Base-by-base conservation (phyloP, 2,797 vertebrate species). In the Antennarius maculatus region DNA sequence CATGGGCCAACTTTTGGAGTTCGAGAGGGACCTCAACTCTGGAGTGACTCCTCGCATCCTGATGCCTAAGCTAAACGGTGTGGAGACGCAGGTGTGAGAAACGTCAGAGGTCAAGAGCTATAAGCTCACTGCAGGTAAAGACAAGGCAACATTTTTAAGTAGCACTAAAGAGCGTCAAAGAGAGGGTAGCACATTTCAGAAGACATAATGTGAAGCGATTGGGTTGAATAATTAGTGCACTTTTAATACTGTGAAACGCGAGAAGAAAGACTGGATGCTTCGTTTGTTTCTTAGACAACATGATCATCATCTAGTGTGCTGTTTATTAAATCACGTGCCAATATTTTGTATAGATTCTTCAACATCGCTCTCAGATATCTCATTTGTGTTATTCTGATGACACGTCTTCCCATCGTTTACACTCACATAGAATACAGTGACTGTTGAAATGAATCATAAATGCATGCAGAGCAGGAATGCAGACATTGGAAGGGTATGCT, bases 1-100 rank as follows among this genome's bases (percentile, higher is more conserved):
- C 91, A 96, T 96, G 95, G 95, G 95, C 62, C 95, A 96, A 83
- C 93, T 96, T 48, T 77, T 96, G 88, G 94, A 95, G 88, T 96
- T 96, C 4, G 95, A 96, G 82, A 91, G 93, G 58, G 95, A 96
- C 85, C 94, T 96, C 84, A 95, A 96, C 83, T 93, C 95, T 0
- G 95, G 95, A 39, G 87, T 95, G 82, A 95, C 94, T 4, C 95
- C 95, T 67, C 94, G 95, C 16, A 96, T 96, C 81, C 90, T 96
- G 65, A 95, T 92, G 74, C 95, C 95, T 61, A 95, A 94, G 76
- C 92, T 96, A 27, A 93, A 85, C 6, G 95, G 95, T 23, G 89
- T 96, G 75, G 95, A 96, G 90, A 95, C 95, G 0, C 94, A 95
- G 79, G 95, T 91, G 58, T 90, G 83, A 91, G 47, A 42, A 27